These are phyloP conservation scores for Halcyon badia DNA, from an alignment of 2,797 vertebrate species.

Conservation along the genomic window DNA sequence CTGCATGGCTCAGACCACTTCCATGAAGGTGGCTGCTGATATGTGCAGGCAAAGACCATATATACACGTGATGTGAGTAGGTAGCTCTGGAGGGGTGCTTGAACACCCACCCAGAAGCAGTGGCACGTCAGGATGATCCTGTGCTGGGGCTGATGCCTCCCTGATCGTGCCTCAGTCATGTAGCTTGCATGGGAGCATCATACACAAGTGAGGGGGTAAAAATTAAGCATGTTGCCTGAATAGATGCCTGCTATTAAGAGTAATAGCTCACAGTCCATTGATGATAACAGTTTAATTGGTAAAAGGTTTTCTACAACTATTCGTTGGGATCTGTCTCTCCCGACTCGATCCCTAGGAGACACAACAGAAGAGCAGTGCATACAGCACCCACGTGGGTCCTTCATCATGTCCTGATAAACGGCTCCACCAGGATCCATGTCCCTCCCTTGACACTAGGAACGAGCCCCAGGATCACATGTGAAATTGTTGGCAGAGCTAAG, in stretches of 20 bases:
- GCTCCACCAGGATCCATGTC: not conserved
- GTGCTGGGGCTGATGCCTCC: not conserved
- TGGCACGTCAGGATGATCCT: fast-evolving
- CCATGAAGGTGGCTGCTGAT: not conserved
- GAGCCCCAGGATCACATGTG: not conserved
- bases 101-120: not conserved
- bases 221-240: not conserved
- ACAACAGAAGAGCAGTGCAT: not conserved
- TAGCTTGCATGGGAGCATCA: not conserved
- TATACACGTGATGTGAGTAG: not conserved
- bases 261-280: not conserved
- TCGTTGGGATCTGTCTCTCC: not conserved
- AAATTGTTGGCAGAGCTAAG: not conserved
- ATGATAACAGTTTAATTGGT: not conserved
- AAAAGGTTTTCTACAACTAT: not conserved
- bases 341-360: not conserved
- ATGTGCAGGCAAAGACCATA: not conserved
- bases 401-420: not conserved
- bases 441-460: not conserved
- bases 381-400: not conserved
- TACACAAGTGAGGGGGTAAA: not conserved
- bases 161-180: fast-evolving
- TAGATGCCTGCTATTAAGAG: not conserved
- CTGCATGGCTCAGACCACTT: not conserved
- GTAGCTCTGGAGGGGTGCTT: not conserved